Conservation (phyloP, 2,888 invertebrate genomes). For the Polymixis flavicincta region DNA sequence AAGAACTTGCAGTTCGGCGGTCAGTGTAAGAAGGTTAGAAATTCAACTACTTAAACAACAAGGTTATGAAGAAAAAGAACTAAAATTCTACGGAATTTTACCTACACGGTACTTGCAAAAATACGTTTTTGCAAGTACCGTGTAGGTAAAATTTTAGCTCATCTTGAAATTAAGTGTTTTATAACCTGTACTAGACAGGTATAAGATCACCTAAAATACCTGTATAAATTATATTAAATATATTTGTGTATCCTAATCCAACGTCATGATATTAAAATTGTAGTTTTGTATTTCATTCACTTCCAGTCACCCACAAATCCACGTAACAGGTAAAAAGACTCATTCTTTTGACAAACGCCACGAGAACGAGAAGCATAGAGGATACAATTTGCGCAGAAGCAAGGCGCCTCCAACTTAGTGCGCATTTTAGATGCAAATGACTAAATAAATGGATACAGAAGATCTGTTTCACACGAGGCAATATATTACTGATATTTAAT, state of each 20-base stretch:
- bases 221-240: background rate
- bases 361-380: slow-evolving; percentile 70
- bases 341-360: slow-evolving; percentile 84
- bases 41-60: background rate
- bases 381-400: slow-evolving; percentile 83
- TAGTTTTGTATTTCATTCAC: slow-evolving; percentile 6
- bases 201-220: background rate
- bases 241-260: background rate
- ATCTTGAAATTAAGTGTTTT: background rate
- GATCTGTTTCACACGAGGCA: slow-evolving; percentile 10
- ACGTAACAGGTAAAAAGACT: slow-evolving; percentile 75
- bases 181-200: background rate
- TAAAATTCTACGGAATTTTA: too few species aligned
- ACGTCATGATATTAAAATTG: background rate
- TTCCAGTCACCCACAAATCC: slow-evolving; percentile 43
- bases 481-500: background rate
- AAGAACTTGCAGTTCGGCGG: background rate
- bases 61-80: background rate
- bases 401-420: slow-evolving; percentile 76
- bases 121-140: background rate
- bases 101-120: too few species aligned
- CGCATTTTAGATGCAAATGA: slow-evolving; percentile 81
- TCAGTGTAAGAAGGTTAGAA: background rate
- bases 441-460: slow-evolving; percentile 29
- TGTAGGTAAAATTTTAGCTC: background rate